phyloP scores from a whole-genome alignment of 2,888 invertebrate genomes.

The Troides helena region DNA sequence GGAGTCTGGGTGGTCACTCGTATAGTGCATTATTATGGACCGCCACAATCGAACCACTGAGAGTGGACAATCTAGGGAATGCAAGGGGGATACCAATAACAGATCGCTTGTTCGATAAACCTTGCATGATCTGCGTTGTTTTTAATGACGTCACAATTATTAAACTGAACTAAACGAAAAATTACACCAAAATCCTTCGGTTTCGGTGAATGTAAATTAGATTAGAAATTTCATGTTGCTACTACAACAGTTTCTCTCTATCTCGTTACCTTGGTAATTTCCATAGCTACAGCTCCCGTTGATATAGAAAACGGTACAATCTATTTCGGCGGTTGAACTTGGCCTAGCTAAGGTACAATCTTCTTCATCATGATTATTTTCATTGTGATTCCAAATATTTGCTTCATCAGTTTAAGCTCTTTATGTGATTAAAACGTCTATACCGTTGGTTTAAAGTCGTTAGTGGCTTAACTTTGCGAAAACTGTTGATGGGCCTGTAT shows the following conservation, averaged over 20 bases:
- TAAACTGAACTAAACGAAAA: not conserved
- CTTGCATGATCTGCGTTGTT: constrained; percentile 6
- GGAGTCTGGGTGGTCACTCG: constrained; percentile 62
- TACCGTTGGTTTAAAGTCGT: no score
- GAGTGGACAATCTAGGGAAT: constrained; percentile 53
- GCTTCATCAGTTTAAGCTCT: no score
- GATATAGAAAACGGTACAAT: no score
- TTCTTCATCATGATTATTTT: no score
- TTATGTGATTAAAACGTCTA: no score
- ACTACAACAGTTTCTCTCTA: not conserved
- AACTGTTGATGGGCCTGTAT: constrained; percentile 33
- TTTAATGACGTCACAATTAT: constrained; percentile 1
- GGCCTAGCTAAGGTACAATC: no score
- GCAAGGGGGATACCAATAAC: constrained; percentile 49
- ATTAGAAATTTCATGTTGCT: not conserved
- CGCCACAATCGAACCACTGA: constrained; percentile 50
- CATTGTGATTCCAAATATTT: no score
- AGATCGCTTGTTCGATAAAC: constrained; percentile 20
- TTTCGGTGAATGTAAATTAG: not conserved
- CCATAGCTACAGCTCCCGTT: no score
- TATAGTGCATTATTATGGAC: constrained; percentile 48
- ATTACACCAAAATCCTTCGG: not conserved
- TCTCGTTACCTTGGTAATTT: not conserved
- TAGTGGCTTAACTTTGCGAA: not conserved
- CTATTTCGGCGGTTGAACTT: no score